These are phyloP conservation scores for Vanessa cardui DNA, from an alignment of 2,888 invertebrate genomes.

Conservation along the genomic window DNA sequence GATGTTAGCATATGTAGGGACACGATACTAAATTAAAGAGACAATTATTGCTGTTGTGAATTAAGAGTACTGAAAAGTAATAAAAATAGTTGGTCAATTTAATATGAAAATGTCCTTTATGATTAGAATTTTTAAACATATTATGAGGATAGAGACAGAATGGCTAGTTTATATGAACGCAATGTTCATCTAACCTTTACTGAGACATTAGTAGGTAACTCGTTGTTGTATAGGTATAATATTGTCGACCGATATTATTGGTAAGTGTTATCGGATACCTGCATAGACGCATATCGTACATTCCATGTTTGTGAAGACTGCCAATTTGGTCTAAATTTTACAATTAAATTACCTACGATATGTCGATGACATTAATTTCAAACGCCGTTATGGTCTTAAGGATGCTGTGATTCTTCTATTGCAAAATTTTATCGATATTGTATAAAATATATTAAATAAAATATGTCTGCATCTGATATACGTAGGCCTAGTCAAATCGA, in stretches of 20 bases:
- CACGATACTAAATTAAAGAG: constrained; percentile 1
- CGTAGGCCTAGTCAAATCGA: constrained; percentile 80
- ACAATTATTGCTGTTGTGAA: constrained; percentile 25
- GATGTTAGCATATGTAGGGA: constrained; percentile 10
- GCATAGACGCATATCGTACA: constrained; percentile 83
- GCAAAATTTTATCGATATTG: constrained; percentile 77
- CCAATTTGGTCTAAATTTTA: constrained; percentile 83
- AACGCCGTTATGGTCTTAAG: constrained; percentile 81
- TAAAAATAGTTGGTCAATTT: constrained; percentile 20
- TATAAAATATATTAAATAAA: constrained; percentile 62
- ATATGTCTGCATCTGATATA: constrained; percentile 75
- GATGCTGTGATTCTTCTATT: constrained; percentile 83
- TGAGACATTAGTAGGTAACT: constrained; percentile 68
- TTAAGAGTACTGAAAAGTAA: constrained; percentile 26
- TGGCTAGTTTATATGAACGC: constrained; percentile 38
- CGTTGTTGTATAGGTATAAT: constrained; percentile 77
- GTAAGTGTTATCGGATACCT: constrained; percentile 81
- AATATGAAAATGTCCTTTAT: constrained; percentile 12
- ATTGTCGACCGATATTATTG: constrained; percentile 70
- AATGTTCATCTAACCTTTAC: constrained; percentile 67
- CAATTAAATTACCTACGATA: constrained; percentile 78
- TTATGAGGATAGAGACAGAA: constrained; percentile 16
- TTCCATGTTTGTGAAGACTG: constrained; percentile 83
- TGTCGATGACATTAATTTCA: constrained; percentile 80
- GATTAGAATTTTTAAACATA: constrained; percentile 20